Conservation (phyloP, 2,888 invertebrate species). For the Eueremaeus valkanovi region DNA sequence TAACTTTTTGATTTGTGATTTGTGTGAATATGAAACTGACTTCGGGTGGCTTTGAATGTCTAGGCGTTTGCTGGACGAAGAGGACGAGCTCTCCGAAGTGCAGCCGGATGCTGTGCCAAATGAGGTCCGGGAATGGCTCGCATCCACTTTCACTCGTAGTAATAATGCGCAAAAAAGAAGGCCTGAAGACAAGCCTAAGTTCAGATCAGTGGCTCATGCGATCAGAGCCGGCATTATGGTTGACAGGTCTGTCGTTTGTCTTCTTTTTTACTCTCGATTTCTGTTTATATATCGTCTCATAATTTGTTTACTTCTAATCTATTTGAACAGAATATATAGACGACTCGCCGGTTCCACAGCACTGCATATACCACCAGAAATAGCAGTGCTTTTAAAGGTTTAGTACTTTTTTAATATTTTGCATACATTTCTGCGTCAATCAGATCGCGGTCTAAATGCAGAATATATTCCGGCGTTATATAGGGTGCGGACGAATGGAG, state of each 20-base stretch:
- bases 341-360: constrained; percentile 61
- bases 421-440: constrained; percentile 20
- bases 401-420: constrained; percentile 41
- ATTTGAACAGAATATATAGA: constrained; percentile 67
- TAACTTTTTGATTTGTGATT: not conserved
- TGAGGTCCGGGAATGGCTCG: constrained; percentile 94
- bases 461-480: constrained; percentile 7
- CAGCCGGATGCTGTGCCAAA: constrained; percentile 94
- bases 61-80: constrained; percentile 57
- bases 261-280: not conserved
- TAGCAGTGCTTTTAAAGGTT: constrained; percentile 80
- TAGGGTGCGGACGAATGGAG: constrained; percentile 77
- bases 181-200: constrained; percentile 65
- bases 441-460: not conserved
- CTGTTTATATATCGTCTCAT: not conserved
- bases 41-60: not conserved
- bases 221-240: constrained; percentile 95
- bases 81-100: constrained; percentile 91
- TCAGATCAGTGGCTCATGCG: constrained; percentile 91
- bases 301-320: not conserved
- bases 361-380: constrained; percentile 82
- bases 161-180: constrained; percentile 70
- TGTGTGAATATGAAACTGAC: too few relatives aligned
- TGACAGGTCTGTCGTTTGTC: constrained; percentile 56
- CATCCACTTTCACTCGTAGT: constrained; percentile 90